Conservation (phyloP, 2,797 vertebrate species). For the Hippocampus kuda region DNA sequence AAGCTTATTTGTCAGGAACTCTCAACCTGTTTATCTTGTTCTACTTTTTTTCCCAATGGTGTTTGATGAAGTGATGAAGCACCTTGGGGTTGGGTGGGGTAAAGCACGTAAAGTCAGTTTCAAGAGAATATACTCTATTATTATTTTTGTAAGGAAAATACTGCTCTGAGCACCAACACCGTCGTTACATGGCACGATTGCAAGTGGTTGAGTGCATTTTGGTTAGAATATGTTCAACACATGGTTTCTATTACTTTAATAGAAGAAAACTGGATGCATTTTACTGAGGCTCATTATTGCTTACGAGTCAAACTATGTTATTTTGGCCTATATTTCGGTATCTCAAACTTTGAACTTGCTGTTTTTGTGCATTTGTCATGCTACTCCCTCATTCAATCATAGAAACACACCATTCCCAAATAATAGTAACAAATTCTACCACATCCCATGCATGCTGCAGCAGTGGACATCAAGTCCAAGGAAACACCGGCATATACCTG, state of each 20-base stretch:
- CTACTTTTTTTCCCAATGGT: constrained; percentile 7
- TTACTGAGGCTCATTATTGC: constrained; percentile 27
- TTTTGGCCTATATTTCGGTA: constrained; percentile 19
- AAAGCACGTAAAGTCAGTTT: constrained; percentile 22
- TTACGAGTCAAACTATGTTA: constrained; percentile 11
- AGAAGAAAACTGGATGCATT: neutral
- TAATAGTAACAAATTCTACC: neutral
- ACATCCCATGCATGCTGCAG: constrained; percentile 20
- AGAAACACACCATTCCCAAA: constrained; percentile 4
- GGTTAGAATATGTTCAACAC: neutral
- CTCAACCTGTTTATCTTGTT: constrained; percentile 13
- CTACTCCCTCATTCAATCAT: constrained; percentile 10
- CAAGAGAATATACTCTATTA: constrained; percentile 13
- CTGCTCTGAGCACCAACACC: constrained; percentile 26
- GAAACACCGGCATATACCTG: constrained; percentile 20
- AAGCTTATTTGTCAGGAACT: neutral
- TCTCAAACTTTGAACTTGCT: neutral
- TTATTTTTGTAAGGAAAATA: constrained; percentile 28
- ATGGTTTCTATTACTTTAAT: neutral
- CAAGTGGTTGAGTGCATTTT: neutral
- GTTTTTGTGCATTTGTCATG: constrained; percentile 6
- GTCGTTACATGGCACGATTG: constrained; percentile 6
- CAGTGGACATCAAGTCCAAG: constrained; percentile 13
- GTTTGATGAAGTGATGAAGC: constrained; percentile 2
- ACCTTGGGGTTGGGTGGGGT: neutral